A percentile compares a stretch with the other conserved stretches of the same genome.
phyloP scores from a whole-genome alignment of 1,140 invertebrate genomes.

The Anoplolepis gracilipes region DNA sequence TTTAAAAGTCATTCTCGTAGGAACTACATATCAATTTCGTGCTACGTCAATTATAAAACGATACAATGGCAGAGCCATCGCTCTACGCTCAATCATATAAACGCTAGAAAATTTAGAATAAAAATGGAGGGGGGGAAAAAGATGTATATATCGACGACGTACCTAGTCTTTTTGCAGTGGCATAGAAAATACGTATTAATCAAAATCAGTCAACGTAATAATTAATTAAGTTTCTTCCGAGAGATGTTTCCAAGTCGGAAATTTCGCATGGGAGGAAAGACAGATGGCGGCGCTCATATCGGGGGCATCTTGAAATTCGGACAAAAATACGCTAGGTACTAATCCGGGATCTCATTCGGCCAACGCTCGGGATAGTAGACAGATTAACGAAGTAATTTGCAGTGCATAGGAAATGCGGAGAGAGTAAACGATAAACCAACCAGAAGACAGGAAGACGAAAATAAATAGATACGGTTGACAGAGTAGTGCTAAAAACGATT shows the following conservation, averaged over 20 bases:
- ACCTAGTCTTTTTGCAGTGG: neutral
- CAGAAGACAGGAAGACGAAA: neutral
- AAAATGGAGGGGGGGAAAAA: neutral
- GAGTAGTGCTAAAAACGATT: neutral
- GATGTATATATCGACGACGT: neutral
- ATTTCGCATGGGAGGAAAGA: constrained; percentile 54
- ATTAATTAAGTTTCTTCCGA: constrained; percentile 61
- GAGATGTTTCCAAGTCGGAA: constrained; percentile 52
- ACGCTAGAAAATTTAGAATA: neutral
- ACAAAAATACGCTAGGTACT: constrained; percentile 54
- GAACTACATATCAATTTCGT: constrained; percentile 31
- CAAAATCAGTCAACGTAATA: constrained; percentile 54
- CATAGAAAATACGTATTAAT: constrained; percentile 27
- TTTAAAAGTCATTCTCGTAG: constrained; percentile 2
- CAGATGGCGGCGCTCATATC: constrained; percentile 46
- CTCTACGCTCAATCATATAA: constrained; percentile 35
- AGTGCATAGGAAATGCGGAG: constrained; percentile 42
- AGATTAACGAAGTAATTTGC: constrained; percentile 61
- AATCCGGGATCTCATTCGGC: constrained; percentile 55
- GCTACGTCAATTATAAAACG: constrained; percentile 17
- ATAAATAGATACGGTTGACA: constrained; percentile 24
- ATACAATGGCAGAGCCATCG: constrained; percentile 20
- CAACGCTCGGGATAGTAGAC: constrained; percentile 42
- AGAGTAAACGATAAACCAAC: constrained; percentile 31
- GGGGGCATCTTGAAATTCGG: constrained; percentile 44